A percentile compares a stretch with the other conserved stretches of the same genome.
These are phyloP conservation scores for Octomys mimax DNA, from an alignment of 2,797 vertebrate species.

Conservation along the genomic window DNA sequence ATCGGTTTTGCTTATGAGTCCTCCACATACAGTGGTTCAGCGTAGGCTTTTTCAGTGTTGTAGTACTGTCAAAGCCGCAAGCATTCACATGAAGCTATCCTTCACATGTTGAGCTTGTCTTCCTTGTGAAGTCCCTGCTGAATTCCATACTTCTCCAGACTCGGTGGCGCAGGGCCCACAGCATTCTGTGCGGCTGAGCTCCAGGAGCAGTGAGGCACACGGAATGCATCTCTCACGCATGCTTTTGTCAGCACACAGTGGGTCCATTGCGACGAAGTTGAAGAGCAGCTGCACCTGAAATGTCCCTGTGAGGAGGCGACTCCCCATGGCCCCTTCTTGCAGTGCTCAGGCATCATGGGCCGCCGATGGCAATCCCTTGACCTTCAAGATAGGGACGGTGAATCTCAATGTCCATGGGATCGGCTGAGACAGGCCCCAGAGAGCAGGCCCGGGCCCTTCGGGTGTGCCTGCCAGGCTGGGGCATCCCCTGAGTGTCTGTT, in stretches of 20 bases:
- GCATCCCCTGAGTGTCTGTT: neutral
- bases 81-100: neutral
- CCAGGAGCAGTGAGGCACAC: neutral
- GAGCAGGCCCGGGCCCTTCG: neutral
- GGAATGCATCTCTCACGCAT: neutral
- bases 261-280: too few relatives aligned
- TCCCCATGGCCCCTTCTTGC: fast-evolving
- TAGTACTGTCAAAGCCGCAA: neutral
- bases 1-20: neutral
- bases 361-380: too few relatives aligned
- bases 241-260: neutral
- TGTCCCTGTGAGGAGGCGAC: neutral
- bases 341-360: neutral
- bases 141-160: too few relatives aligned
- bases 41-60: neutral
- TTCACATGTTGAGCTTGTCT: neutral
- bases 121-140: neutral
- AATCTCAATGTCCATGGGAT: neutral
- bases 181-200: neutral
- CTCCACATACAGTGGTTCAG: neutral
- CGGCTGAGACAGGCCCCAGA: neutral
- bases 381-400: neutral
- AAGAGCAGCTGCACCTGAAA: neutral
- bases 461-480: neutral
- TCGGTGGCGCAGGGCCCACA: neutral